phyloP scores from a whole-genome alignment of 1,140 invertebrate species.

The Caenorhabditis brenneri region DNA sequence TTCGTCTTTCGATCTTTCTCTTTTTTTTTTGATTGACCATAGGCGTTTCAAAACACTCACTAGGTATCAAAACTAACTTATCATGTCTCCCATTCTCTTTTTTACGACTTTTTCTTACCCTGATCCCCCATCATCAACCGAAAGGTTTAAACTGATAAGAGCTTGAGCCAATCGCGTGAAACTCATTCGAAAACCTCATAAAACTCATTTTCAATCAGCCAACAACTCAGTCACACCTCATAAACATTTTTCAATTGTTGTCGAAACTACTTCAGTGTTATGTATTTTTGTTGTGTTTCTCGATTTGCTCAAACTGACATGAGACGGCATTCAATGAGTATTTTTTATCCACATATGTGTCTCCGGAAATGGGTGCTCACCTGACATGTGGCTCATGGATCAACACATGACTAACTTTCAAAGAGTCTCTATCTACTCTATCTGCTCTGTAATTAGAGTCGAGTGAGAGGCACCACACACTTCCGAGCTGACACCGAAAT shows the following conservation, averaged over 20 bases:
- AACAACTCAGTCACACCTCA: background rate
- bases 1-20: too few relatives aligned
- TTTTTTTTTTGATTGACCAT: background rate
- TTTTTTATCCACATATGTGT: background rate
- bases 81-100: too few relatives aligned
- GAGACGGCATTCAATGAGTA: conserved; percentile 9
- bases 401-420: conserved; percentile 6
- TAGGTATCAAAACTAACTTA: too few relatives aligned
- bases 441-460: conserved; percentile 25
- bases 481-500: background rate
- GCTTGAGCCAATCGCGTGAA: too few relatives aligned
- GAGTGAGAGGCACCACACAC: background rate
- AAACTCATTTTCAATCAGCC: background rate
- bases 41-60: too few relatives aligned
- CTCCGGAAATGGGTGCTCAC: conserved; percentile 38
- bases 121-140: too few relatives aligned
- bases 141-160: too few relatives aligned
- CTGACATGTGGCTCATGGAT: conserved; percentile 36
- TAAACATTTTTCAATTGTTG: background rate
- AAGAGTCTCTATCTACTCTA: background rate
- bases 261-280: background rate
- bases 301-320: background rate
- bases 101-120: too few relatives aligned
- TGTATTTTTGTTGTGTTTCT: background rate
- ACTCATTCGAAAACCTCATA: too few relatives aligned